phyloP scores from a whole-genome alignment of 2,113 vertebrate species.

The Haemorhous mexicanus region DNA sequence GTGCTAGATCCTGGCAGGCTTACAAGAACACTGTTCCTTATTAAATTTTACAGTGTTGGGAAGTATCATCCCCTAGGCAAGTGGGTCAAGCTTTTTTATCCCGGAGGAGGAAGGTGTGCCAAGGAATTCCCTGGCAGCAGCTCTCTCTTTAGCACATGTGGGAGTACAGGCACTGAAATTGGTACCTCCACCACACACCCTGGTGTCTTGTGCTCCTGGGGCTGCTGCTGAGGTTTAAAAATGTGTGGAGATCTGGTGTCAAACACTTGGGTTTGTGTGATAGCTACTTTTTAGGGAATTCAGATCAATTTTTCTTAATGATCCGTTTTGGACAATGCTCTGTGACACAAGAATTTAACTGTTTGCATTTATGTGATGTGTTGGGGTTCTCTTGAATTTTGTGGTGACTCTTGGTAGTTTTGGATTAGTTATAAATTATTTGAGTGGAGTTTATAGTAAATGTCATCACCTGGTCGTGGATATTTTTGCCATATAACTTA shows the following conservation, averaged over 20 bases:
- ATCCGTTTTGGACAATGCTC: background rate
- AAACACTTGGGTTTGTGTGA: background rate
- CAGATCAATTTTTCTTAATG: background rate
- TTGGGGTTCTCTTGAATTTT: background rate
- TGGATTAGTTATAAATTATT: background rate
- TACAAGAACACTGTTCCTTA: background rate
- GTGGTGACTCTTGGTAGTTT: background rate
- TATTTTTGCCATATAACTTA: background rate
- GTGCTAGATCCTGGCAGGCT: background rate
- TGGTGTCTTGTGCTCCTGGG: background rate
- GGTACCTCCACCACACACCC: accelerated
- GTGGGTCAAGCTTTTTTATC: background rate
- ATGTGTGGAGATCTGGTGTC: background rate
- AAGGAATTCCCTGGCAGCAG: background rate
- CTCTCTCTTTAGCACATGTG: background rate
- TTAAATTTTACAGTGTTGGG: background rate
- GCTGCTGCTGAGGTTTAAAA: background rate
- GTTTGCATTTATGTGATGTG: background rate
- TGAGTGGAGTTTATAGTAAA: background rate
- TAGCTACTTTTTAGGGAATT: background rate
- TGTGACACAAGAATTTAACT: background rate
- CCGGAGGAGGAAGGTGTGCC: background rate
- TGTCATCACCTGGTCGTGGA: background rate
- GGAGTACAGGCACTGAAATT: background rate
- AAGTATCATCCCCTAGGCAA: background rate